Evolutionary conservation across 2,888 invertebrate genomes (phyloP), one percentile per base, ranked within the genome.

Genomic region (Pecten maximus): DNA sequence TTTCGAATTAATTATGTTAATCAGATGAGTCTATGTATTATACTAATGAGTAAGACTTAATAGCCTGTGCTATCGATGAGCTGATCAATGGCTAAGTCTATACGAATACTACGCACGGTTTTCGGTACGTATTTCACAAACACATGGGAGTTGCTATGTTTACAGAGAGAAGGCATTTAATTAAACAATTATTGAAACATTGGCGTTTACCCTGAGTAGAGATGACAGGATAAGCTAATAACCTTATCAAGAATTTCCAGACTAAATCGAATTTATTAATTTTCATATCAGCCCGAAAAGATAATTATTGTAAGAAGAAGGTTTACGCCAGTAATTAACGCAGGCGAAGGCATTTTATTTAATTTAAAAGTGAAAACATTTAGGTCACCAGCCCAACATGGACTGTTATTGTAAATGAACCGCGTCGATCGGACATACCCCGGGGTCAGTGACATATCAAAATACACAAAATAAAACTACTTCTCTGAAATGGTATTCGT

Each of bases 1-100:
- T 74, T 74, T 74, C 74, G 74, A 35, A 74, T 74, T 74, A 74
- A 74, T 74, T 74, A 74, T 74, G 74, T 74, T 74, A 74, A 74
- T 74, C 74, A 74, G 74, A 74, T 74, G 35, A 35, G 23, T 35
- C 12, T 35, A 10, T 6, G 19, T 23, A 54, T 23, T 54, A 23
- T 28, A 74, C 74, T 35, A 74, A 74, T 74, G 28, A 15, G 28
- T 35, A 74, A 28, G 74, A 74, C 3, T 35, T 23, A 74, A 74
- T 74, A 54, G 54, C 23, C 23, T 19, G 6, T 8, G n/a, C n/a
- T 35, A 35, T 4, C 35, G 35, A 74, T 74, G 10, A 74, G 28
- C 1, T 28, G 12, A 74, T 74, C 74, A 74, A 74, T 74, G 23
- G 0, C 6, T 60, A 2, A 2, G 4, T 74, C 19, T 74, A 74